Evolutionary conservation across 2,113 vertebrate species (phyloP).

Genomic region (Psilopsiagon aurifrons): DNA sequence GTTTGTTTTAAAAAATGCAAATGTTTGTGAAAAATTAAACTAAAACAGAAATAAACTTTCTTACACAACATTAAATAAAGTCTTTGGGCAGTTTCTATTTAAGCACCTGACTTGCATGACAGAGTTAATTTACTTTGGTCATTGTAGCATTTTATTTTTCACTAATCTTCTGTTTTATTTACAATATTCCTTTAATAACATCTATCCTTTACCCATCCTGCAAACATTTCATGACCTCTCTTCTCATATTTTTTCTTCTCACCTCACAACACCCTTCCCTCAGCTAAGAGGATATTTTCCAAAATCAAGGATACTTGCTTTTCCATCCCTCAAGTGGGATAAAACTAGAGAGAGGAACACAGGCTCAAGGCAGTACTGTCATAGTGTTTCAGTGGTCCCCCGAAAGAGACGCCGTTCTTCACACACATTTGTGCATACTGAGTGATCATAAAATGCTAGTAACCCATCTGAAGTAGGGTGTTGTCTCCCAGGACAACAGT

Average conservation of each 20-base stretch:
- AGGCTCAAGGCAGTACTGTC: background rate
- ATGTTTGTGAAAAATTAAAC: conserved; percentile 37
- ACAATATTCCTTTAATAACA: background rate
- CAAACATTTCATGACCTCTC: background rate
- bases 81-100: background rate
- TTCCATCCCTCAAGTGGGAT: background rate
- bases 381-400: background rate
- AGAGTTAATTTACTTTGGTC: background rate
- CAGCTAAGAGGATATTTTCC: background rate
- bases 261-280: background rate
- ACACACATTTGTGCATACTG: background rate
- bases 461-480: background rate
- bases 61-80: conserved; percentile 3
- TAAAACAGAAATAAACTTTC: conserved; percentile 12
- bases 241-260: background rate
- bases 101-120: background rate
- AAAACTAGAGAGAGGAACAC: background rate
- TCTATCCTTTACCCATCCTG: background rate
- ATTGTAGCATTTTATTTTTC: background rate
- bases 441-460: background rate
- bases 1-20: conserved; percentile 39
- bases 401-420: background rate
- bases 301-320: background rate
- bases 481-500: background rate
- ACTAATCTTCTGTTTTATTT: background rate